phyloP scores from a whole-genome alignment of 2,113 vertebrate genomes.

The Pomatorhinus ruficollis region DNA sequence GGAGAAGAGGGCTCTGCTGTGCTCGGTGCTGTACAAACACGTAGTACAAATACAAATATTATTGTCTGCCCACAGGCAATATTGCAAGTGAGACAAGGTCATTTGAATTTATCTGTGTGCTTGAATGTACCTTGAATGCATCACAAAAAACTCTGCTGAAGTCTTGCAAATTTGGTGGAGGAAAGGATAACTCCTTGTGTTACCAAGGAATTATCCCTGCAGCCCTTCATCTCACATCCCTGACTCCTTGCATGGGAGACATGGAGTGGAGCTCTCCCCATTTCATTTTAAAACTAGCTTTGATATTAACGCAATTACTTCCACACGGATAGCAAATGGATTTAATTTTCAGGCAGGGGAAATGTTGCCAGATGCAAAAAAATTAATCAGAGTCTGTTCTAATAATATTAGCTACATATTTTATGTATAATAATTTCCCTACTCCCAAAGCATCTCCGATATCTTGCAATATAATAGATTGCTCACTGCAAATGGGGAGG shows the following conservation, averaged over 20 bases:
- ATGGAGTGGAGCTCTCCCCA: background rate
- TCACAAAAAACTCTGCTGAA: background rate
- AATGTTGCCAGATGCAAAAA: conserved; percentile 35
- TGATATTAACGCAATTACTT: conserved; percentile 45
- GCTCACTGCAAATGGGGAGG: background rate
- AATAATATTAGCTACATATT: conserved; percentile 42
- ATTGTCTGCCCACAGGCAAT: background rate
- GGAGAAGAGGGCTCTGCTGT: background rate
- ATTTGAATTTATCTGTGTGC: background rate
- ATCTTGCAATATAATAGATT: conserved; percentile 16
- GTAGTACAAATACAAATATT: background rate
- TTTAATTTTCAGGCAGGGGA: conserved; percentile 24
- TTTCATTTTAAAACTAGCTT: background rate
- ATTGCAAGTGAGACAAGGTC: background rate
- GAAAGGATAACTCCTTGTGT: background rate
- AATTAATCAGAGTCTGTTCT: conserved; percentile 54
- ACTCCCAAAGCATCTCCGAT: background rate
- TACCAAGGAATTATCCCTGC: background rate
- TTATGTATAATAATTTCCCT: background rate
- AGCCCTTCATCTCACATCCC: background rate
- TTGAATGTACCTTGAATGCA: background rate
- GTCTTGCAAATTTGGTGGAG: background rate
- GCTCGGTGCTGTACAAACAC: background rate
- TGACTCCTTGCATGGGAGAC: background rate
- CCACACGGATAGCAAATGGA: background rate